Conservation (phyloP, 2,113 vertebrate species). For the Cariama cristata region DNA sequence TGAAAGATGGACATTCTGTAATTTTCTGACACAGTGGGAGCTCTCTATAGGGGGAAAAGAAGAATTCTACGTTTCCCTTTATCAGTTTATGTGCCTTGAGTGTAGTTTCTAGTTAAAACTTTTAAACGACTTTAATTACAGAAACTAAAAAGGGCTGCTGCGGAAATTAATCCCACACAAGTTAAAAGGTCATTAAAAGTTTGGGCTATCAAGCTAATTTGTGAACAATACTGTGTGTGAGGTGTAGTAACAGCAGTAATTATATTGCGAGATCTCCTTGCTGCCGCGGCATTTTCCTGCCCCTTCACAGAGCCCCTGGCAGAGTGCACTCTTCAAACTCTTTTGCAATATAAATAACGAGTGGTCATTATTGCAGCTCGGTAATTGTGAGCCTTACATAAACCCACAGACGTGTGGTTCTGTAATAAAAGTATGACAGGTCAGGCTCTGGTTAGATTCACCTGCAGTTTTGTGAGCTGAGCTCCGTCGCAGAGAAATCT, state of each 20-base stretch:
- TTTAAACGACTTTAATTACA: constrained; percentile 63
- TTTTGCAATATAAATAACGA: neutral
- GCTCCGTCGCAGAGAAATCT: neutral
- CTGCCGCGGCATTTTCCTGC: neutral
- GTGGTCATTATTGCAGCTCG: neutral
- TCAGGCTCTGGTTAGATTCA: neutral
- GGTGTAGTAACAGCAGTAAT: neutral
- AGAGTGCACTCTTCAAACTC: neutral
- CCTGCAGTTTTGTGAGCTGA: neutral
- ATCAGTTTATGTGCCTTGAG: constrained; percentile 36
- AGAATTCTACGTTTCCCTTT: constrained; percentile 21
- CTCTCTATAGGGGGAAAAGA: neutral
- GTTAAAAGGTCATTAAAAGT: constrained; percentile 40
- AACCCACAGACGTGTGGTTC: neutral
- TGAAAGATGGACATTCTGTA: constrained; percentile 45
- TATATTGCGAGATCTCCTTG: neutral
- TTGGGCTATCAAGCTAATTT: constrained; percentile 13
- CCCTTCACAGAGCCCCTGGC: neutral
- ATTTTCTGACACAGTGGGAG: constrained; percentile 70
- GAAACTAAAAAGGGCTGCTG: constrained; percentile 1
- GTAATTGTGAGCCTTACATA: neutral
- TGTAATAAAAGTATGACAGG: neutral
- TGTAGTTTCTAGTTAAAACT: constrained; percentile 64
- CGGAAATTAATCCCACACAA: neutral
- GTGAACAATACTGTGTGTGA: neutral